Evolutionary conservation across 2,888 invertebrate species (phyloP), one percentile per base, ranked within the genome.

Genomic region (Aphidoletes aphidimyza): DNA sequence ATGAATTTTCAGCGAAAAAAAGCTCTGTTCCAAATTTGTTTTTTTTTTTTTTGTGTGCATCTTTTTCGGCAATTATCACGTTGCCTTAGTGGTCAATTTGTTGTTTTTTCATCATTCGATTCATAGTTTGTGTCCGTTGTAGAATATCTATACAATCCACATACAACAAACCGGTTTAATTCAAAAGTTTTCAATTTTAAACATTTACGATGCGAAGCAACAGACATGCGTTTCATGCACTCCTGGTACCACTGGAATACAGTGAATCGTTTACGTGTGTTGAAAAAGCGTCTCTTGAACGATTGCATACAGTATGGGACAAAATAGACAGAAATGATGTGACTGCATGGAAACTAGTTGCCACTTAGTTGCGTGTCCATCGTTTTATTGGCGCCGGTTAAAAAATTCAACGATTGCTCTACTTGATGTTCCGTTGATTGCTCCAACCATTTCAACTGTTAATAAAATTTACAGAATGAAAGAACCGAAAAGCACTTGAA

Each of bases 331-430:
- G 2, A 39, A 39, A 5, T 22, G 22, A 54, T n/a, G 3, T 1
- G 54, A n/a, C 2, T 22, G 54, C 54, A 54, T 54, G n/a, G 54
- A 1, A 3, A 6, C 22, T 5, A 5, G n/a, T 22, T 54, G 22
- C 9, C n/a, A 22, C n/a, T 17, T 17, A 5, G 37, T 22, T 54
- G 19, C 3, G n/a, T 5, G 3, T 54, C 26, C 26, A 3, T n/a
- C 26, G 69, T 34, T 1, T 84, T 59, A 84, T 86, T 85, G 17
- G 11, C 34, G 81, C 86, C 86, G 84, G 84, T 9, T 85, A 42
- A 6, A 39, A 83, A 69, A 34, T 85, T 85, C 84, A 85, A 81
- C 84, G 84, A 85, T 54, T 86, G 85, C 85, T 86, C 86, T 86
- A 84, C 85, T 86, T 85, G 85, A 86, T 86, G 85, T 84, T 30